Evolutionary conservation across 2,888 invertebrate genomes (phyloP).

Genomic region (Candidula unifasciata): DNA sequence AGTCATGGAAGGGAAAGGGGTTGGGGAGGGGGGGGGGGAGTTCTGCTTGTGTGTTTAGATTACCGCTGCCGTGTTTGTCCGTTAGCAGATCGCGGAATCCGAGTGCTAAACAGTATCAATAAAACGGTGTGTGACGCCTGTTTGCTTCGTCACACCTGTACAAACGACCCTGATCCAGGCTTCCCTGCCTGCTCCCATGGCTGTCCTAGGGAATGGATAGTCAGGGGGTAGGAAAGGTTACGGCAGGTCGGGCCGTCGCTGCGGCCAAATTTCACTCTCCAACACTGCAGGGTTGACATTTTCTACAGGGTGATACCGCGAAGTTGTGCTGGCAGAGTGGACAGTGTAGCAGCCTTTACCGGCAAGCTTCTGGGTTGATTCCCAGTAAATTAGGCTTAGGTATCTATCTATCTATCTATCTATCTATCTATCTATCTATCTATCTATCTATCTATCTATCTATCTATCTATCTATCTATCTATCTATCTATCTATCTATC

Average conservation of each 20-base stretch:
- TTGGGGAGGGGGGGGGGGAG: slow-evolving; percentile 5
- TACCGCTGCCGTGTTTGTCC: slow-evolving; percentile 43
- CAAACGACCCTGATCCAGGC: slow-evolving; percentile 27
- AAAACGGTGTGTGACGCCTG: slow-evolving; percentile 39
- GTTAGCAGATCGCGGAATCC: slow-evolving; percentile 31
- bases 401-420: too few relatives aligned
- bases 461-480: too few relatives aligned
- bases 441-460: too few relatives aligned
- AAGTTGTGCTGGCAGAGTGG: too few relatives aligned
- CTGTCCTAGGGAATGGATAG: background rate
- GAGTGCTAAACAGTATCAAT: slow-evolving; percentile 46
- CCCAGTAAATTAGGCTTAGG: too few relatives aligned
- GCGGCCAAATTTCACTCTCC: slow-evolving; percentile 29
- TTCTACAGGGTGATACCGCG: background rate
- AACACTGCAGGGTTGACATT: background rate
- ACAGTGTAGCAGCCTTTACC: too few relatives aligned
- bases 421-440: too few relatives aligned
- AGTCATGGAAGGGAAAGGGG: too few relatives aligned
- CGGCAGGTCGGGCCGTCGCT: background rate
- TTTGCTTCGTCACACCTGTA: slow-evolving; percentile 47
- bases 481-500: too few relatives aligned
- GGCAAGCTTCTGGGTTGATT: too few relatives aligned
- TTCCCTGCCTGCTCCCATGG: background rate
- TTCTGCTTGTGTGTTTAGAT: slow-evolving; percentile 41
- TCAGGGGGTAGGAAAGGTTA: slow-evolving; percentile 9